phyloP scores from a whole-genome alignment of 1,140 invertebrate genomes.

The Laupala kohalensis region DNA sequence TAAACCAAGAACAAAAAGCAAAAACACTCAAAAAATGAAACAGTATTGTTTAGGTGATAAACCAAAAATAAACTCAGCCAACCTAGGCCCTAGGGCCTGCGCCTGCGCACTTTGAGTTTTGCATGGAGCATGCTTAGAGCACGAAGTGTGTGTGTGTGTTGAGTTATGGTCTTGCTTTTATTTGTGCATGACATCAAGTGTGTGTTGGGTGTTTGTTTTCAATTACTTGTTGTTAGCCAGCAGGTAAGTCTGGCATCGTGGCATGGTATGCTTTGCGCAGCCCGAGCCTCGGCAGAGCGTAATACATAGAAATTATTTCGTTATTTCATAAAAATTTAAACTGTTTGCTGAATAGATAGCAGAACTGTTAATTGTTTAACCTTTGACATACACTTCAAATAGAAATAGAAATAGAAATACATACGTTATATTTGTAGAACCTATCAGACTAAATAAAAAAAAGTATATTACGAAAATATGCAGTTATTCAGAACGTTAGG shows the following conservation, averaged over 20 bases:
- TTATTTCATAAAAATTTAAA: too few relatives aligned
- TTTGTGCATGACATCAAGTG: neutral
- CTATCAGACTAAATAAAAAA: too few relatives aligned
- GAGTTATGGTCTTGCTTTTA: neutral
- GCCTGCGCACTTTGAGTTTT: neutral
- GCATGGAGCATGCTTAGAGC: neutral
- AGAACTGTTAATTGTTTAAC: too few relatives aligned
- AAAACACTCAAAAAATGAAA: neutral
- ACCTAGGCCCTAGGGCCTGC: neutral
- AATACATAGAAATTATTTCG: too few relatives aligned
- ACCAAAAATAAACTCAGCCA: neutral
- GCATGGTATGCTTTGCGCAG: neutral
- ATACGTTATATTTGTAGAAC: too few relatives aligned
- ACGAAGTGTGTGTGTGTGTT: neutral
- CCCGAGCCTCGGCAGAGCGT: neutral
- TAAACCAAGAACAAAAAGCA: neutral
- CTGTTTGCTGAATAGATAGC: too few relatives aligned
- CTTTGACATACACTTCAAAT: too few relatives aligned
- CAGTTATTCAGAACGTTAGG: too few relatives aligned
- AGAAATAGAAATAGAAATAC: too few relatives aligned
- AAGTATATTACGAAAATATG: too few relatives aligned
- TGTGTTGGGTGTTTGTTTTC: neutral
- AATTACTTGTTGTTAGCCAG: neutral
- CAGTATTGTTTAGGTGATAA: neutral
- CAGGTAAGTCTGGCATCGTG: neutral